Percentiles rank a stretch among this genome's conserved stretches.
Evolutionary conservation across 2,888 invertebrate species (phyloP).

Genomic region (Pardosa pseudoannulata): DNA sequence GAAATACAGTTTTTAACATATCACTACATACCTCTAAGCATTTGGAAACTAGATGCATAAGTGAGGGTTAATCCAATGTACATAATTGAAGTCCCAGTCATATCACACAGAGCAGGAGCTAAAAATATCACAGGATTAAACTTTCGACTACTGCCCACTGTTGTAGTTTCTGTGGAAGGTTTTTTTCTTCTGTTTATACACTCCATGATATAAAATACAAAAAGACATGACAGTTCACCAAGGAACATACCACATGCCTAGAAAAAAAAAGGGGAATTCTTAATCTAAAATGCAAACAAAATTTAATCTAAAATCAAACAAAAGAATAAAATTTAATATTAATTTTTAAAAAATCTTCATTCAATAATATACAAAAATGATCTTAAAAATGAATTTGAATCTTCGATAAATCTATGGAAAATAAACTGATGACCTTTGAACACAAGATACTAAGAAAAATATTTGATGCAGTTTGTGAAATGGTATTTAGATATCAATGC

Average conservation of each 20-base stretch:
- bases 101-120: slow-evolving; percentile 92
- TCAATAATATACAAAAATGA: no score
- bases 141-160: slow-evolving; percentile 83
- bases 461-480: no score
- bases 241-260: slow-evolving; percentile 92
- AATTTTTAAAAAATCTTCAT: no score
- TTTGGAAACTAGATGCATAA: slow-evolving; percentile 95
- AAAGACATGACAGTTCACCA: slow-evolving; percentile 92
- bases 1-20: no score
- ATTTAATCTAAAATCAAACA: no score
- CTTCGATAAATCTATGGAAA: no score
- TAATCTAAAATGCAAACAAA: no score
- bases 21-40: slow-evolving; percentile 86
- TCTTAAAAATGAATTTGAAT: no score
- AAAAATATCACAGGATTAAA: slow-evolving; percentile 89
- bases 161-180: slow-evolving; percentile 79
- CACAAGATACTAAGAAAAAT: no score
- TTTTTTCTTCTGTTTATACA: slow-evolving; percentile 79
- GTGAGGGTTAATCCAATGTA: slow-evolving; percentile 94
- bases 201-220: slow-evolving; percentile 83
- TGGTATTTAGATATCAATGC: no score
- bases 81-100: slow-evolving; percentile 91
- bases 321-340: no score
- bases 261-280: slow-evolving; percentile 72
- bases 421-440: no score